phyloP scores from a whole-genome alignment of 2,888 invertebrate species.

The Druceiella hillmani region DNA sequence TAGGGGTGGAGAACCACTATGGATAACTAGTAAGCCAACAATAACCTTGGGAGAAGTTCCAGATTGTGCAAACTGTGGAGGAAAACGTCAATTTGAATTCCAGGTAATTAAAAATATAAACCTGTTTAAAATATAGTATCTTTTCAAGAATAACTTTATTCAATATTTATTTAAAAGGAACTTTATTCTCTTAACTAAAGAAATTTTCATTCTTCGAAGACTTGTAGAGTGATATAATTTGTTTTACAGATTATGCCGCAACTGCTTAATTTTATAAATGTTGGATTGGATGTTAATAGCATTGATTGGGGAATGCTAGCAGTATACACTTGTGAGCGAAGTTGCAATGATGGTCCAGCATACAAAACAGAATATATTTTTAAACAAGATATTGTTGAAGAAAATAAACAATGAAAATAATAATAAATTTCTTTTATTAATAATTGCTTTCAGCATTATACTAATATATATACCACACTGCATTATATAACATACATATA shows the following conservation, averaged over 20 bases:
- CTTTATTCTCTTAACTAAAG: too few species aligned
- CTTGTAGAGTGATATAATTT: constrained; percentile 9
- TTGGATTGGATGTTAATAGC: constrained; percentile 53
- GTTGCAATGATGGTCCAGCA: constrained; percentile 59
- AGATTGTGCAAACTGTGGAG: constrained; percentile 67
- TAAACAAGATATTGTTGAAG: constrained; percentile 72
- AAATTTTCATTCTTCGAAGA: too few species aligned
- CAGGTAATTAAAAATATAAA: constrained; percentile 51
- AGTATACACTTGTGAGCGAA: constrained; percentile 79
- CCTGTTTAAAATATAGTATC: constrained; percentile 28
- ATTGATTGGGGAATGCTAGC: constrained; percentile 90
- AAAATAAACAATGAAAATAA: constrained; percentile 22
- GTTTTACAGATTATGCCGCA: constrained; percentile 74
- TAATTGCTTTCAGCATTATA: too few species aligned
- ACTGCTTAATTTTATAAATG: constrained; percentile 61
- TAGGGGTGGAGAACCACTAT: constrained; percentile 73
- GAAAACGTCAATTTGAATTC: constrained; percentile 82
- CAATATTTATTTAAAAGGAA: too few species aligned
- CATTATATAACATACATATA: too few species aligned
- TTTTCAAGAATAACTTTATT: too few species aligned
- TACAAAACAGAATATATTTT: constrained; percentile 77
- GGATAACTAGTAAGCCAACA: constrained; percentile 62
- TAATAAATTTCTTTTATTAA: too few species aligned
- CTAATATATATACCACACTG: too few species aligned
- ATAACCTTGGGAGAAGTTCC: constrained; percentile 55